These are phyloP conservation scores for Ranitomeya imitator DNA, from an alignment of 2,113 vertebrate genomes.

Conservation along the genomic window DNA sequence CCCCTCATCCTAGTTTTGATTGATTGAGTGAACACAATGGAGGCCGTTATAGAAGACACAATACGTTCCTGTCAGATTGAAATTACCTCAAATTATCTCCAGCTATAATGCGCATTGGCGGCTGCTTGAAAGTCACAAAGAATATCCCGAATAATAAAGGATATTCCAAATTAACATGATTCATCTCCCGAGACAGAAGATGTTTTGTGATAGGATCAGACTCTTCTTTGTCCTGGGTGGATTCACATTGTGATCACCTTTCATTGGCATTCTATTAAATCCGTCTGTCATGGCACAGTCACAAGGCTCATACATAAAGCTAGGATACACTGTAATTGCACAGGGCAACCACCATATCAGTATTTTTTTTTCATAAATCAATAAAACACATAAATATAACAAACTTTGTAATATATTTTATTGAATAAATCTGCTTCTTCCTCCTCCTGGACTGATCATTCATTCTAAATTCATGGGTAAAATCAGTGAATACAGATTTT, in stretches of 20 bases:
- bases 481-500: too few relatives aligned
- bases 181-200: slow-evolving; percentile 31
- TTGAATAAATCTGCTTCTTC: too few relatives aligned
- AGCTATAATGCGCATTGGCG: not conserved
- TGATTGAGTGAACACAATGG: not conserved
- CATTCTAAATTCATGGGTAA: too few relatives aligned
- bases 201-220: not conserved
- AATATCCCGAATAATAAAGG: slow-evolving; percentile 26
- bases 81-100: slow-evolving; percentile 22
- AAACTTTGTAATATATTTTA: too few relatives aligned
- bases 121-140: not conserved
- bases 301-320: not conserved
- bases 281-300: not conserved
- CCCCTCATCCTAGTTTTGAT: not conserved
- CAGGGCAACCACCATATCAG: too few relatives aligned
- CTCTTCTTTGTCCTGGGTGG: not conserved
- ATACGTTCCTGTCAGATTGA: slow-evolving; percentile 17
- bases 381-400: too few relatives aligned
- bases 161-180: slow-evolving; percentile 8
- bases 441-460: too few relatives aligned
- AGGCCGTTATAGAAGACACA: not conserved
- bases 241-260: not conserved
- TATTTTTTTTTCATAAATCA: too few relatives aligned
- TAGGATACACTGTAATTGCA: too few relatives aligned
- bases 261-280: not conserved